Evolutionary conservation across 2,113 vertebrate species (phyloP).

Genomic region (Phalacrocorax carbo): DNA sequence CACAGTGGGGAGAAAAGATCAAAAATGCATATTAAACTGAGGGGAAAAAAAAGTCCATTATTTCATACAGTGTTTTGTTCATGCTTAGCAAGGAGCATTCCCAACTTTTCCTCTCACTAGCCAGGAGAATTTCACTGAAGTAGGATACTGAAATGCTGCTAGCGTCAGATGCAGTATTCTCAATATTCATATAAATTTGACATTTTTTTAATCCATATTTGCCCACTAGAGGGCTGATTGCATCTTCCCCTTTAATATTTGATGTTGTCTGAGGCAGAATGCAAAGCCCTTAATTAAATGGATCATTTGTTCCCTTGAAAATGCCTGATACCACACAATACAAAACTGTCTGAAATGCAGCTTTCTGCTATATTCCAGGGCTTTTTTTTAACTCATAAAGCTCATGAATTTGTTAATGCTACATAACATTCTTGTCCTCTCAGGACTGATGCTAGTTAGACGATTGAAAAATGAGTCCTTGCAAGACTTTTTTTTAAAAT

Average conservation of each 20-base stretch:
- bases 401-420: slow-evolving; percentile 39
- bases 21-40: background rate
- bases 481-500: background rate
- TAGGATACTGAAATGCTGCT: background rate
- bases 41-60: background rate
- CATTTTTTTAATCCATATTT: slow-evolving; percentile 15
- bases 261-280: slow-evolving; percentile 37
- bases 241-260: slow-evolving; percentile 46
- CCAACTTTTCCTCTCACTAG: background rate
- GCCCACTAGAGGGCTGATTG: slow-evolving; percentile 55
- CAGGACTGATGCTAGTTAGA: background rate
- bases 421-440: background rate
- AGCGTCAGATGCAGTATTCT: background rate
- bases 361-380: slow-evolving; percentile 4
- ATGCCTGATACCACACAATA: background rate
- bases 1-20: background rate
- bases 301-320: slow-evolving; percentile 49
- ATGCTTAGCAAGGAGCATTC: background rate
- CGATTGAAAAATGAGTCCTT: slow-evolving; percentile 6
- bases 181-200: background rate
- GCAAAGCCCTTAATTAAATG: slow-evolving; percentile 25
- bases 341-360: background rate
- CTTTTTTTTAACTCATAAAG: background rate
- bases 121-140: background rate
- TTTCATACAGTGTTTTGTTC: background rate